Evolutionary conservation across 1,140 invertebrate genomes (phyloP).

Genomic region (Phymastichus coffea): DNA sequence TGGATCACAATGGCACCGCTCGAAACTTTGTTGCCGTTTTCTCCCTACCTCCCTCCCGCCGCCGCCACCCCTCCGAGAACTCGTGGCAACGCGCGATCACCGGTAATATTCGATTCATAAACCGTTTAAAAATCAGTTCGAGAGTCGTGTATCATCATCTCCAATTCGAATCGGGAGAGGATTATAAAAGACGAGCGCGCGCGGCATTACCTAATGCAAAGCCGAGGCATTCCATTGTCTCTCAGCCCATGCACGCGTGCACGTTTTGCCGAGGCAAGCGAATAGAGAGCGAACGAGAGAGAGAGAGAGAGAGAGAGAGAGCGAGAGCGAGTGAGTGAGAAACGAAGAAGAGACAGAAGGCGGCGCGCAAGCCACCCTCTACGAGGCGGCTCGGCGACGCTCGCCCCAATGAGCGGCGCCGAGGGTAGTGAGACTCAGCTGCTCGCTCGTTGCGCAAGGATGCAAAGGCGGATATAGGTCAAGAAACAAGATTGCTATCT

Average conservation of each 20-base stretch:
- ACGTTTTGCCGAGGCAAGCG: background rate
- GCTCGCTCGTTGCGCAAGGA: slow-evolving; percentile 51
- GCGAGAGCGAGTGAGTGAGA: background rate
- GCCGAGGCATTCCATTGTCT: background rate
- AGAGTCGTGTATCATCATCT: too few relatives aligned
- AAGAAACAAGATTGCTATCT: slow-evolving; percentile 53
- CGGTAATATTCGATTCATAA: too few relatives aligned
- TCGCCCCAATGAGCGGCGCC: background rate
- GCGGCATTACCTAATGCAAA: too few relatives aligned
- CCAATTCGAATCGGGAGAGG: too few relatives aligned
- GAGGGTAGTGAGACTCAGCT: background rate
- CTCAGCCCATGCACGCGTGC: slow-evolving; percentile 25
- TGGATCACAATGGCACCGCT: too few relatives aligned
- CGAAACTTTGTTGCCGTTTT: too few relatives aligned
- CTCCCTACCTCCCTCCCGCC: too few relatives aligned
- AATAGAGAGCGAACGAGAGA: background rate
- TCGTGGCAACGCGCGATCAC: too few relatives aligned
- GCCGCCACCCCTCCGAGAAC: too few relatives aligned
- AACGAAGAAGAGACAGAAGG: background rate
- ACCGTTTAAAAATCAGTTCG: too few relatives aligned
- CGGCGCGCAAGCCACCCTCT: background rate
- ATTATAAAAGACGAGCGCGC: too few relatives aligned
- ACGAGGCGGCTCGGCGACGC: too few relatives aligned
- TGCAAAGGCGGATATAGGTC: slow-evolving; percentile 51
- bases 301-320: slow-evolving; percentile 18